phyloP scores from a whole-genome alignment of 2,113 vertebrate genomes.

The Mormoops blainvillei region DNA sequence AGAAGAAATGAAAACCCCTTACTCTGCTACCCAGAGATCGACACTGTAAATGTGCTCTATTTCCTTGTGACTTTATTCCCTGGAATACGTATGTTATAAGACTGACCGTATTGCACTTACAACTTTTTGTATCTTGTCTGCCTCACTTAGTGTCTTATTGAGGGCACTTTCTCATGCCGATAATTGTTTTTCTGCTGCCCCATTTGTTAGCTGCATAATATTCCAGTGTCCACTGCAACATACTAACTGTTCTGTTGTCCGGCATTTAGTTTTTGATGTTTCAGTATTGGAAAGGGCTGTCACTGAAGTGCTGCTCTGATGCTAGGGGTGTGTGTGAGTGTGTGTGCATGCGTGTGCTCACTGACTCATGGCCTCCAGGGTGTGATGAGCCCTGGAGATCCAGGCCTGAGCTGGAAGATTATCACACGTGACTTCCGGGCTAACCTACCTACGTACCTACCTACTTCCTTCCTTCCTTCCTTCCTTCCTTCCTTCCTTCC shows the following conservation, averaged over 20 bases:
- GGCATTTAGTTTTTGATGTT: not conserved
- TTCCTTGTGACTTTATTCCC: not conserved
- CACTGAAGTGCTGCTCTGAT: too few species aligned
- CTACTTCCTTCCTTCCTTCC: not conserved
- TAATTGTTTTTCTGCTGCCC: not conserved
- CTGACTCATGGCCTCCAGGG: not conserved
- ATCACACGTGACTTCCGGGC: not conserved
- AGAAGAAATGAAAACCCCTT: not conserved
- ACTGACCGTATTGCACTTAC: rapidly evolving
- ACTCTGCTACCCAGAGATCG: not conserved
- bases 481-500: rapidly evolving
- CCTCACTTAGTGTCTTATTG: not conserved
- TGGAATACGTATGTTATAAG: not conserved
- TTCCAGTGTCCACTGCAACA: not conserved
- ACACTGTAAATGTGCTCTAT: not conserved
- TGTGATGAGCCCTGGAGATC: not conserved
- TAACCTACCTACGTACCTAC: not conserved
- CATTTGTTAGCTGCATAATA: not conserved
- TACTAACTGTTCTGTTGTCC: not conserved
- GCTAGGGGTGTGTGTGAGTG: not conserved
- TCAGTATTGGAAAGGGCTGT: not conserved
- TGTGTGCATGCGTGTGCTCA: too few species aligned
- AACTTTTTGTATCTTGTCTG: not conserved
- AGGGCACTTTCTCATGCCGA: not conserved
- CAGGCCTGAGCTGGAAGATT: not conserved